Conservation (phyloP, 1,140 invertebrate species). For the Piezodorus guildinii region DNA sequence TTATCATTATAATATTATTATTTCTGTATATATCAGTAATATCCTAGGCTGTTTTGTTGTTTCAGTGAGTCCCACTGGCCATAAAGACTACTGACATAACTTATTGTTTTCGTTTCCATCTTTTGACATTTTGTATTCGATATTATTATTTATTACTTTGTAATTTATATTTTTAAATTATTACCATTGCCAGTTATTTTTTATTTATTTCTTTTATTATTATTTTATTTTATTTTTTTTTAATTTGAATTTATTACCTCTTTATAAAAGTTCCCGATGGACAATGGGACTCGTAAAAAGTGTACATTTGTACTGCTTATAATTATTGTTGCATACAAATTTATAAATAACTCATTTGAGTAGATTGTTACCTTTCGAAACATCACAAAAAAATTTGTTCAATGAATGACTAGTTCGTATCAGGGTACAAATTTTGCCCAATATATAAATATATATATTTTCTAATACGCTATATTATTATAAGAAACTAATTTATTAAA, state of each 20-base stretch:
- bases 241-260: neutral
- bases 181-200: neutral
- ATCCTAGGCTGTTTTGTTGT: conserved; percentile 10
- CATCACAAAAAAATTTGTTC: conserved; percentile 11
- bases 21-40: conserved; percentile 16
- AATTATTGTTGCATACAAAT: conserved; percentile 4
- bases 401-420: conserved; percentile 5
- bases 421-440: neutral
- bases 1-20: conserved; percentile 13
- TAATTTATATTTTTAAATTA: conserved; percentile 8
- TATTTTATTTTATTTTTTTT: too few species aligned
- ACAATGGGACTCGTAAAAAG: neutral
- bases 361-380: neutral
- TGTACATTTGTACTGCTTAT: conserved; percentile 10
- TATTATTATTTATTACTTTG: neutral
- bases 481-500: conserved; percentile 14
- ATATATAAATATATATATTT: conserved; percentile 15
- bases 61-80: neutral
- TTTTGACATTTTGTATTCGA: neutral
- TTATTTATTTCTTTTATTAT: too few species aligned
- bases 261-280: neutral
- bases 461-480: conserved; percentile 3
- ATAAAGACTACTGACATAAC: neutral
- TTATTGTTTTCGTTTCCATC: neutral
- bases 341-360: neutral